These are phyloP conservation scores for Miltochrista miniata DNA, from an alignment of 2,888 invertebrate genomes.

Conservation along the genomic window DNA sequence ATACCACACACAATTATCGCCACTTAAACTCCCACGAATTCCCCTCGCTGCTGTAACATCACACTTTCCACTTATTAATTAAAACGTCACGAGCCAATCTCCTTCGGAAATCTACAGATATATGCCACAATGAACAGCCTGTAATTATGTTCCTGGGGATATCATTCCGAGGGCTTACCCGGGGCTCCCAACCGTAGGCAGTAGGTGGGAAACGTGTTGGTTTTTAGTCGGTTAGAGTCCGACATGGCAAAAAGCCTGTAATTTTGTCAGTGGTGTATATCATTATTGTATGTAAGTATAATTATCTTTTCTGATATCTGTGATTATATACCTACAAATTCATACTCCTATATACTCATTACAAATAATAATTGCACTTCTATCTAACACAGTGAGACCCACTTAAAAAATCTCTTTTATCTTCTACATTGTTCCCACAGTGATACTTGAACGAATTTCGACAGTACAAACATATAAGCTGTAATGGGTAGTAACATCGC, in stretches of 20 bases:
- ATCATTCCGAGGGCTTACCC: too few species aligned
- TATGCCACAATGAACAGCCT: not conserved
- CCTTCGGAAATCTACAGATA: not conserved
- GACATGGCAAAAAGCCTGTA: too few species aligned
- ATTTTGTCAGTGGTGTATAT: too few species aligned
- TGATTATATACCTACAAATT: too few species aligned
- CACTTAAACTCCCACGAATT: constrained; percentile 3
- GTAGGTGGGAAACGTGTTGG: too few species aligned
- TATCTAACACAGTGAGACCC: too few species aligned
- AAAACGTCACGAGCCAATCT: constrained; percentile 4
- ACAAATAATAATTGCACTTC: too few species aligned
- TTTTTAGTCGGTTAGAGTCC: too few species aligned
- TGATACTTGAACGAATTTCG: not conserved
- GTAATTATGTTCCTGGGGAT: not conserved
- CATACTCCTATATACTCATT: too few species aligned
- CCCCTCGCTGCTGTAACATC: not conserved
- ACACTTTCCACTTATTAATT: constrained; percentile 5
- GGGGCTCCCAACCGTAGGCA: too few species aligned
- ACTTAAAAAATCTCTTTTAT: not conserved
- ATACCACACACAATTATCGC: constrained; percentile 11
- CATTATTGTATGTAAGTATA: too few species aligned
- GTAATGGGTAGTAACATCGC: constrained; percentile 11
- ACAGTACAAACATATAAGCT: constrained; percentile 1
- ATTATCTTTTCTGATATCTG: too few species aligned
- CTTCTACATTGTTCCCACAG: not conserved